A percentile compares a stretch with the other conserved stretches of the same genome.
Conservation (phyloP, 2,797 vertebrate genomes). For the Lates japonicus region DNA sequence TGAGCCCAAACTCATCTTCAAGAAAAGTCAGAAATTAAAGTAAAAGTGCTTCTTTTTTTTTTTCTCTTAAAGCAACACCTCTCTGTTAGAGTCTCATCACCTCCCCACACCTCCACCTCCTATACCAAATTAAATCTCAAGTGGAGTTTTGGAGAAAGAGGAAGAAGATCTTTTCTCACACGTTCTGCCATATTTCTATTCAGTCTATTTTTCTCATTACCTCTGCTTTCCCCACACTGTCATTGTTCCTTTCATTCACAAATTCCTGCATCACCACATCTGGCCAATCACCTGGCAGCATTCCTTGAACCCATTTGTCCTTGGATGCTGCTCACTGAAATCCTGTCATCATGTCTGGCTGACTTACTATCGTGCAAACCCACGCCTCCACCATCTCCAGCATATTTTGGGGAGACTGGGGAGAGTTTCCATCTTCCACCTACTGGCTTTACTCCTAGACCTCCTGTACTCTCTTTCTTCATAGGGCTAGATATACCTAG, state of each 20-base stretch:
- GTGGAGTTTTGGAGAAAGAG: not conserved
- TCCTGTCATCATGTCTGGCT: not conserved
- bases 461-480: not conserved
- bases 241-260: not conserved
- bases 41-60: not conserved
- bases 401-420: not conserved
- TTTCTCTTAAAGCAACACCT: not conserved
- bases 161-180: not conserved
- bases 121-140: not conserved
- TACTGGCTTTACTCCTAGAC: not conserved
- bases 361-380: not conserved
- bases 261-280: not conserved
- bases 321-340: not conserved
- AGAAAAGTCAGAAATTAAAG: not conserved
- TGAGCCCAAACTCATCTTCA: not conserved
- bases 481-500: not conserved
- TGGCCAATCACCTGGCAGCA: not conserved
- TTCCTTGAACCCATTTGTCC: not conserved
- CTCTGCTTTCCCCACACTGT: not conserved
- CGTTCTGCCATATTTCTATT: not conserved
- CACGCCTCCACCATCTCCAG: not conserved
- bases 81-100: no score
- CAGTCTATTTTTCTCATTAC: not conserved
- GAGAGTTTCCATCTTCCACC: not conserved
- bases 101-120: no score